Evolutionary conservation across 2,113 vertebrate genomes (phyloP).

Genomic region (Tonatia bakeri): DNA sequence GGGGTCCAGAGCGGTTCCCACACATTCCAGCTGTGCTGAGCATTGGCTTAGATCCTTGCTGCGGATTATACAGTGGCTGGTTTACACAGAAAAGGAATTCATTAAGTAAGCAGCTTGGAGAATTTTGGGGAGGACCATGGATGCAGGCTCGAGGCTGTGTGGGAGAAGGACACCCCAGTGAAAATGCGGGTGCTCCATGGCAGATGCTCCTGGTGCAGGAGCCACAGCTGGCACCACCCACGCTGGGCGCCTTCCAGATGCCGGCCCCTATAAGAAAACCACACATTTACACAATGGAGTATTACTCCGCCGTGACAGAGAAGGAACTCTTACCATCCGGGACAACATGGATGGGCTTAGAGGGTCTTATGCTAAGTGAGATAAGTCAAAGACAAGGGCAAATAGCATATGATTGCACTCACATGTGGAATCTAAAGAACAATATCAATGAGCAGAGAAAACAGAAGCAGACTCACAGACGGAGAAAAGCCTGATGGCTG

Average conservation of each 20-base stretch:
- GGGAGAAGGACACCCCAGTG: rapidly evolving
- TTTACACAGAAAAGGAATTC: not conserved
- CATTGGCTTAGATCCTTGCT: not conserved
- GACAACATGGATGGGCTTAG: not conserved
- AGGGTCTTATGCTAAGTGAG: not conserved
- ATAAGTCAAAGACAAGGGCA: not conserved
- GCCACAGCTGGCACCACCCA: rapidly evolving
- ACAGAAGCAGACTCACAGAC: not conserved
- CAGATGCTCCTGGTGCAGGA: not conserved
- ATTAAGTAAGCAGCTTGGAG: not conserved
- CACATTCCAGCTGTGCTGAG: not conserved
- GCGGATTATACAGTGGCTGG: not conserved
- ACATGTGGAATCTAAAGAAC: not conserved
- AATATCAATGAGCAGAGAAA: not conserved
- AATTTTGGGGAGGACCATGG: not conserved
- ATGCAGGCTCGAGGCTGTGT: not conserved
- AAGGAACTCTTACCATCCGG: not conserved
- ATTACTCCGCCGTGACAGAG: not conserved
- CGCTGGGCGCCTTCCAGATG: not conserved
- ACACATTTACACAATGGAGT: too few relatives aligned
- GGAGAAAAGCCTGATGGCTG: not conserved
- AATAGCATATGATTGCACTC: not conserved
- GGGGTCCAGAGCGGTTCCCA: not conserved
- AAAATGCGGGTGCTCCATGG: rapidly evolving
- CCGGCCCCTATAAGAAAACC: not conserved